phyloP scores from a whole-genome alignment of 2,888 invertebrate species.

The Serripes groenlandicus region DNA sequence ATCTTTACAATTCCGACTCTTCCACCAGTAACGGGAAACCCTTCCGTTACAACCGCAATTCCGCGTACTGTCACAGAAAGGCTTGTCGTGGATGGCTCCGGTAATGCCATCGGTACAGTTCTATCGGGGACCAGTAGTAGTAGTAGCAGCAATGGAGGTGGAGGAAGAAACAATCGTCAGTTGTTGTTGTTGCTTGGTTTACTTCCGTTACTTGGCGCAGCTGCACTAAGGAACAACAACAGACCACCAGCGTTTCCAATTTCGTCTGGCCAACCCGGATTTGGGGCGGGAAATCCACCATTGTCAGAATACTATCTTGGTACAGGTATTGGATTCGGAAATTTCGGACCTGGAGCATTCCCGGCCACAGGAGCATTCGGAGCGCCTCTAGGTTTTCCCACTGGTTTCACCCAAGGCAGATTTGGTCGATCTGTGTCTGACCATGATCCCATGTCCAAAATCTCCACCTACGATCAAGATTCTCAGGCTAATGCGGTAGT shows the following conservation, averaged over 20 bases:
- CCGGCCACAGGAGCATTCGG: neutral
- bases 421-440: constrained; percentile 12
- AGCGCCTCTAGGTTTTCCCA: neutral
- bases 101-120: neutral
- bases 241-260: constrained; percentile 5
- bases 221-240: constrained; percentile 26
- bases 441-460: too few relatives aligned
- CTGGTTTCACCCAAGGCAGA: neutral
- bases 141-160: neutral
- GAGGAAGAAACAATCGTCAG: constrained; percentile 31
- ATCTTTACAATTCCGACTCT: constrained; percentile 43
- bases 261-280: neutral
- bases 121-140: neutral
- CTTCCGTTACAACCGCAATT: constrained; percentile 1
- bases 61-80: neutral
- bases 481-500: neutral
- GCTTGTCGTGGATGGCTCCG: constrained; percentile 37
- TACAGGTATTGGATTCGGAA: constrained; percentile 49
- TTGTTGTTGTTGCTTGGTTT: constrained; percentile 50
- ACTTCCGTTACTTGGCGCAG: constrained; percentile 54
- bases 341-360: constrained; percentile 32
- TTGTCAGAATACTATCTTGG: constrained; percentile 36
- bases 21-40: neutral
- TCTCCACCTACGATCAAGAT: neutral
- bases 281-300: constrained; percentile 15